A percentile compares a stretch with the other conserved stretches of the same genome.
These are phyloP conservation scores for Tiphia femorata DNA, from an alignment of 2,888 invertebrate genomes.

Conservation along the genomic window DNA sequence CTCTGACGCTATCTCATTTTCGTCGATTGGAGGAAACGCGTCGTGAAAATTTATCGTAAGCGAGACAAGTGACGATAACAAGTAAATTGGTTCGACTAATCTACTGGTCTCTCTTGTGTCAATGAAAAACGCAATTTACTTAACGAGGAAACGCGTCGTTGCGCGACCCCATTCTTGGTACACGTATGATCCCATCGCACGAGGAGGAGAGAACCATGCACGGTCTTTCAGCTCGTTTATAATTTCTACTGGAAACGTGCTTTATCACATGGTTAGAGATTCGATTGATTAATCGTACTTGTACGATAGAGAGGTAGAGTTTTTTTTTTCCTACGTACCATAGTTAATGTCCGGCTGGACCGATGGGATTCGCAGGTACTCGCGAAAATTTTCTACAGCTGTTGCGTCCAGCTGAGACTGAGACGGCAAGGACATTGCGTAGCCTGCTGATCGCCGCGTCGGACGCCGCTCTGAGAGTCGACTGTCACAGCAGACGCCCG, in stretches of 20 bases:
- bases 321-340: too few relatives aligned
- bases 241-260: too few relatives aligned
- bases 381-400: slow-evolving; percentile 83
- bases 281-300: too few relatives aligned
- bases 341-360: slow-evolving; percentile 91
- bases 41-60: background rate
- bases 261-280: too few relatives aligned
- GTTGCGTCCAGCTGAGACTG: slow-evolving; percentile 65
- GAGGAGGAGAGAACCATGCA: too few relatives aligned
- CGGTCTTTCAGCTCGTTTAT: too few relatives aligned
- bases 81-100: background rate
- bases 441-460: slow-evolving; percentile 38
- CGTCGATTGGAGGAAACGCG: slow-evolving; percentile 4
- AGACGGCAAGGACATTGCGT: slow-evolving; percentile 45
- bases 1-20: slow-evolving; percentile 49
- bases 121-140: slow-evolving; percentile 25
- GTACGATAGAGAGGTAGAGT: too few relatives aligned
- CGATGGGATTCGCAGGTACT: slow-evolving; percentile 88
- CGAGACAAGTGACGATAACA: background rate
- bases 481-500: slow-evolving; percentile 54
- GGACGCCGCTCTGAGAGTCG: slow-evolving; percentile 33
- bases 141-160: slow-evolving; percentile 53
- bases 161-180: slow-evolving; percentile 41
- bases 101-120: background rate
- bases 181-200: background rate